A percentile compares a stretch with the other conserved stretches of the same genome.
Evolutionary conservation across 2,113 vertebrate genomes (phyloP).

Genomic region (Pelvicachromis taeniatus): DNA sequence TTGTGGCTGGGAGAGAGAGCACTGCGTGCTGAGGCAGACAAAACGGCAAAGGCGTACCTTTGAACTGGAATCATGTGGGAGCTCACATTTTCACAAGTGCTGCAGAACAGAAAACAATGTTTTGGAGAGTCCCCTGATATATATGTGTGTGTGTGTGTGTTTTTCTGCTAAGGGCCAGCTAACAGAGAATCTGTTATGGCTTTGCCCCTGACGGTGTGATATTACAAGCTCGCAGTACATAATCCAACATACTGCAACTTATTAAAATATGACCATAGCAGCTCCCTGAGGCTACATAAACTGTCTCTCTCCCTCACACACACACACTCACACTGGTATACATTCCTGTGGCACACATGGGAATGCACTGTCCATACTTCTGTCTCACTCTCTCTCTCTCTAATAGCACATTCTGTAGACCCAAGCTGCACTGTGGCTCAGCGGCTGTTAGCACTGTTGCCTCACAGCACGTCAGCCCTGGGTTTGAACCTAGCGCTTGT

Average conservation of each 20-base stretch:
- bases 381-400: neutral
- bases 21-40: conserved; percentile 68
- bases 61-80: conserved; percentile 73
- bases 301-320: conserved; percentile 2
- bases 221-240: conserved; percentile 69
- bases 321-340: conserved; percentile 2
- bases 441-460: neutral
- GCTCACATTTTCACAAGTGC: conserved; percentile 71
- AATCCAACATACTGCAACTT: conserved; percentile 66
- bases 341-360: conserved; percentile 51
- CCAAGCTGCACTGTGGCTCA: neutral
- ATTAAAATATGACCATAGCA: conserved; percentile 73
- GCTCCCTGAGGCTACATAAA: conserved; percentile 54
- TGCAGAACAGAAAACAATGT: conserved; percentile 73
- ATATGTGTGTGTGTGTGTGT: neutral
- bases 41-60: conserved; percentile 63
- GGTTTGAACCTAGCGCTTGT: neutral
- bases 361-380: conserved; percentile 12
- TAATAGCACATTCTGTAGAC: neutral
- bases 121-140: conserved; percentile 60
- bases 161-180: conserved; percentile 38
- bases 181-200: conserved; percentile 57
- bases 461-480: neutral
- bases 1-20: conserved; percentile 55
- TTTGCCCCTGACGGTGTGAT: conserved; percentile 63